Base-by-base conservation (phyloP, 2,888 invertebrate genomes). In the Ectemnius continuus region DNA sequence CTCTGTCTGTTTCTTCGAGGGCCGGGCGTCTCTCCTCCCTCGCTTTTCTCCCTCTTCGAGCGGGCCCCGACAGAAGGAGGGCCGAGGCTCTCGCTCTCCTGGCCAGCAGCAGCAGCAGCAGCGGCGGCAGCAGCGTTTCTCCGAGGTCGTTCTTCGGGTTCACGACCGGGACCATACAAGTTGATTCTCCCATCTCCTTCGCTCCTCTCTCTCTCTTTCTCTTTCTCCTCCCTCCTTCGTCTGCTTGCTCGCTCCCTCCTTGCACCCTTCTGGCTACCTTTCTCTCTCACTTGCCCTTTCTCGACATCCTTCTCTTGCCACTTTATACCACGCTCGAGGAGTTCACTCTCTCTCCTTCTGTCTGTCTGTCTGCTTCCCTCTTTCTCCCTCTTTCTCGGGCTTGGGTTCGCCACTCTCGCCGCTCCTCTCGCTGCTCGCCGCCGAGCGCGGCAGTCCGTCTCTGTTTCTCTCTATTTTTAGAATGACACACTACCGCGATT, bases 401-500 rank as follows among this genome's bases (percentile, higher is more conserved):
- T 70, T 56, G 14, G n/a, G 48, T 60, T 26, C 64, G 52, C 26
- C 16, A 20, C 36, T 58, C 36, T 46, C 20, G 28, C 66, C 23
- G 47, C 46, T 52, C 36, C 59, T 52, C 66, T 36, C 66, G 20
- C 45, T 18, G 23, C 66, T 66, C 63, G 47, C 60, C 48, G 62
- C 75, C 47, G 36, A 36, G 36, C 36, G 36, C 36, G 56, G 64
- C 68, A 36, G 36, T 36, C 36, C 81, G 69, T 80, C 81, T 81
- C 73, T 79, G 80, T 36, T 36, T 78, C 74, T 82, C 77, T 72
- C 82, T 88, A 88, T 88, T 89, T 88, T 87, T 88, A 87, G 90
- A 87, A 87, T 89, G 89, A 90, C 89, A 89, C 89, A 89, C 88
- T 90, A 87, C 84, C 88, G 88, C 86, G 88, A 89, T 88, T 88